These are phyloP conservation scores for Etheostoma perlongum DNA, from an alignment of 2,797 vertebrate genomes.

Conservation along the genomic window DNA sequence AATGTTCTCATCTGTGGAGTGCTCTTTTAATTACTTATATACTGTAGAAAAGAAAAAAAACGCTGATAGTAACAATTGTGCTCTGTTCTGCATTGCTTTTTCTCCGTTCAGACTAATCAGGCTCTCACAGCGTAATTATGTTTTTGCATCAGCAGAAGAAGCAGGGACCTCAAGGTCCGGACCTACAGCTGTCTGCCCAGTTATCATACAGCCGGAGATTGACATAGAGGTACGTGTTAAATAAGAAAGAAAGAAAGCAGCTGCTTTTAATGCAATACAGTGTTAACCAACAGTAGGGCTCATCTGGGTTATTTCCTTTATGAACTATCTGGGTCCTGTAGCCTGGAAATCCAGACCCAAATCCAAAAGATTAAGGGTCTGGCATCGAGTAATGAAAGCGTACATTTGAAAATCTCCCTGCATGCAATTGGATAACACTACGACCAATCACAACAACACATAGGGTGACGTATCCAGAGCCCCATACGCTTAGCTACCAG, in stretches of 20 bases:
- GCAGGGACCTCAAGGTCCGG: conserved; percentile 29
- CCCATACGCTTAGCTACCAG: too few relatives aligned
- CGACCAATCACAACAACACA: too few relatives aligned
- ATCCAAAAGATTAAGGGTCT: too few relatives aligned
- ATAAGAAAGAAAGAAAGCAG: background rate
- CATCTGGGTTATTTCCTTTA: background rate
- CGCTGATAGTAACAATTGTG: too few relatives aligned
- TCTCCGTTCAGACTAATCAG: background rate
- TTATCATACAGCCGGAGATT: conserved; percentile 74
- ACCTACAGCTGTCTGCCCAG: conserved; percentile 46
- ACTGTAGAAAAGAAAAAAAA: too few relatives aligned
- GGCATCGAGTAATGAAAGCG: too few relatives aligned
- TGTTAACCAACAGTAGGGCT: background rate
- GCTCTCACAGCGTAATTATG: conserved; percentile 13
- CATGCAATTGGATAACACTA: too few relatives aligned
- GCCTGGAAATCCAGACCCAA: too few relatives aligned
- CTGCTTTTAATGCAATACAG: background rate
- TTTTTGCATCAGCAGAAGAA: conserved; percentile 63
- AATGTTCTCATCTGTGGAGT: background rate
- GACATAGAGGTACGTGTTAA: conserved; percentile 81
- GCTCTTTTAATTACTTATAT: background rate
- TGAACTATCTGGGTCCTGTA: conserved; percentile 4
- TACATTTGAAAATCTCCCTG: too few relatives aligned
- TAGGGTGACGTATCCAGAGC: too few relatives aligned
- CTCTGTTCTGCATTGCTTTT: background rate